phyloP scores from a whole-genome alignment of 2,888 invertebrate genomes.

The Tinea semifulvella region DNA sequence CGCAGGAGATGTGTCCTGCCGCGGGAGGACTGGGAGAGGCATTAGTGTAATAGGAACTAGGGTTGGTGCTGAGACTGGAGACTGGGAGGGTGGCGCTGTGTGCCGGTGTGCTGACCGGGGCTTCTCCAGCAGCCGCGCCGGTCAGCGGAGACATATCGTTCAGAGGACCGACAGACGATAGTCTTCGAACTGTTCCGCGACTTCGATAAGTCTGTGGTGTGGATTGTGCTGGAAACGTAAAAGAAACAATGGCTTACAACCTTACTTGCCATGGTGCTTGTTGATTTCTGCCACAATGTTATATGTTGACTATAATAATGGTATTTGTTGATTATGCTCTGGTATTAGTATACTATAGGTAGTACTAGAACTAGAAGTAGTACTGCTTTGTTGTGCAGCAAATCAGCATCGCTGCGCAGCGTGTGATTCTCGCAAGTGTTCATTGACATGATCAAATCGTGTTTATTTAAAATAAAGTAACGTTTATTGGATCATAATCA shows the following conservation, averaged over 20 bases:
- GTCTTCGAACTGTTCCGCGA: slow-evolving; percentile 66
- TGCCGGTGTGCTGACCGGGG: slow-evolving; percentile 54
- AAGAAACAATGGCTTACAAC: neutral
- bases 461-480: too few relatives aligned
- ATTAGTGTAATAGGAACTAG: slow-evolving; percentile 69
- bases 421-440: too few relatives aligned
- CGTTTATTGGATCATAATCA: too few relatives aligned
- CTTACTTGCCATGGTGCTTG: neutral
- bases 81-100: slow-evolving; percentile 63
- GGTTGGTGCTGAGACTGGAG: slow-evolving; percentile 60
- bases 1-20: slow-evolving; percentile 53
- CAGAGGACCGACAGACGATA: slow-evolving; percentile 69
- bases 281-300: neutral
- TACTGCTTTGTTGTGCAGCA: too few relatives aligned
- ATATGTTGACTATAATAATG: too few relatives aligned
- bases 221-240: slow-evolving; percentile 64
- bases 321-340: too few relatives aligned
- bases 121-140: slow-evolving; percentile 36
- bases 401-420: too few relatives aligned
- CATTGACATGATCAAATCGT: too few relatives aligned
- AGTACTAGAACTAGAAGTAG: too few relatives aligned
- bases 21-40: slow-evolving; percentile 68
- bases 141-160: slow-evolving; percentile 62
- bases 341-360: too few relatives aligned
- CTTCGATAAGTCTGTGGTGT: slow-evolving; percentile 69